Evolutionary conservation across 2,797 vertebrate species (phyloP).

Genomic region (Sebastes nivosus): DNA sequence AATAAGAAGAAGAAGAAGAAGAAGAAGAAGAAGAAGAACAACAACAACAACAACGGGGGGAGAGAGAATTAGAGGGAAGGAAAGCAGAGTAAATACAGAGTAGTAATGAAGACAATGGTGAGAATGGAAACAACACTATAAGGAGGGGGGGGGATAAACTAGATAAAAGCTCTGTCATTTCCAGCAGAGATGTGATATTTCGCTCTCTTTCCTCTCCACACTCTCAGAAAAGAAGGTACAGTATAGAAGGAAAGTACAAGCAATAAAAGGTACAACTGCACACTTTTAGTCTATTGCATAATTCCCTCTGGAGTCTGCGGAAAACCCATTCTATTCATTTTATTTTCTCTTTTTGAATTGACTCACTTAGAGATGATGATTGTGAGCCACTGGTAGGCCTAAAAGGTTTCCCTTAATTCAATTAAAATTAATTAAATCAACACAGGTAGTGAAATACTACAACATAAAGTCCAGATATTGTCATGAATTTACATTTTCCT

Average conservation of each 20-base stretch:
- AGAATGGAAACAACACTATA: conserved; percentile 19
- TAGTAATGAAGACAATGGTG: conserved; percentile 38
- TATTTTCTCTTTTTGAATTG: conserved; percentile 58
- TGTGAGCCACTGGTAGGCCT: background rate
- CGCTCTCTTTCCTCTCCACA: conserved; percentile 10
- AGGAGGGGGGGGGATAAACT: background rate
- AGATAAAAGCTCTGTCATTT: conserved; percentile 40
- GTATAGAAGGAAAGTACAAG: background rate
- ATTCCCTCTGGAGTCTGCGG: conserved; percentile 24
- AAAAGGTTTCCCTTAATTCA: background rate
- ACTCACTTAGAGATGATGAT: conserved; percentile 30
- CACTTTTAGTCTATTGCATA: conserved; percentile 30
- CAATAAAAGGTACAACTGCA: conserved; percentile 38
- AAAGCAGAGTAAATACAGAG: conserved; percentile 32
- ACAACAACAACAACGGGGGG: conserved; percentile 9
- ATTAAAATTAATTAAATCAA: conserved; percentile 14
- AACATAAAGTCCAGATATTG: background rate
- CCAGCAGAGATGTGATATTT: conserved; percentile 21
- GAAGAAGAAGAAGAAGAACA: background rate
- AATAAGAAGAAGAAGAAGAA: conserved; percentile 10
- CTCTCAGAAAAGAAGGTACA: background rate
- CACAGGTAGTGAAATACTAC: background rate
- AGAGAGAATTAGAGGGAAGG: conserved; percentile 49
- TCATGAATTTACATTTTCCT: background rate
- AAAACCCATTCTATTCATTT: conserved; percentile 58